These are phyloP conservation scores for Neelides sp. DNA, from an alignment of 1,140 invertebrate species.

Conservation along the genomic window DNA sequence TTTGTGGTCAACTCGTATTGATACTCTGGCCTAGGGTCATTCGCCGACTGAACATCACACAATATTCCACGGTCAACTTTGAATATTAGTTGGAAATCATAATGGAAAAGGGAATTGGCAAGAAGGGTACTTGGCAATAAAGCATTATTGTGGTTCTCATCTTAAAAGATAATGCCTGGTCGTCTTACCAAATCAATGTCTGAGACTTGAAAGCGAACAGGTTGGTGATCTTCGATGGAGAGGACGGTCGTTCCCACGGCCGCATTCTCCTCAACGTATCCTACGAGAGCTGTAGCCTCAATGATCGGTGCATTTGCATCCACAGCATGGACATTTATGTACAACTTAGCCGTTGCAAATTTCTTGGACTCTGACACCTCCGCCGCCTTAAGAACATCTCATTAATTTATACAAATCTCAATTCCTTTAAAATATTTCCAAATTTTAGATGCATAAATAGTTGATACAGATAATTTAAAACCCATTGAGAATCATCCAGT, in stretches of 20 bases:
- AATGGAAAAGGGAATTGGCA: too few relatives aligned
- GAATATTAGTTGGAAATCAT: too few relatives aligned
- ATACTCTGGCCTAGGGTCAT: constrained; percentile 60
- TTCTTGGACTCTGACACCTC: constrained; percentile 61
- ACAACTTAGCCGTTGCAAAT: constrained; percentile 66
- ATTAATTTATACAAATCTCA: constrained; percentile 14
- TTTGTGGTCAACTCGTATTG: constrained; percentile 70
- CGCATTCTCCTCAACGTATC: constrained; percentile 71
- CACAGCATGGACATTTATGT: constrained; percentile 65
- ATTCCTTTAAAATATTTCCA: background rate
- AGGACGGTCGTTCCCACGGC: constrained; percentile 66
- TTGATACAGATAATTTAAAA: too few relatives aligned
- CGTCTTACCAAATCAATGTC: constrained; percentile 68
- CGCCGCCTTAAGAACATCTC: constrained; percentile 57
- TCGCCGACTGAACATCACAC: constrained; percentile 39
- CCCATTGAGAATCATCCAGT: background rate
- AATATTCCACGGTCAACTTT: too few relatives aligned
- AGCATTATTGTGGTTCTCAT: too few relatives aligned
- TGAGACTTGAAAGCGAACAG: constrained; percentile 56
- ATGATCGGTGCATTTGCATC: constrained; percentile 72
- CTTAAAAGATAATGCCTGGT: too few relatives aligned
- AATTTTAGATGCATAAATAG: too few relatives aligned
- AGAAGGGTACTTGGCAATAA: too few relatives aligned
- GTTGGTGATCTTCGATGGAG: constrained; percentile 45
- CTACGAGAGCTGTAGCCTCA: constrained; percentile 53